Conservation (phyloP, 2,888 invertebrate genomes). For the Dryobota labecula region DNA sequence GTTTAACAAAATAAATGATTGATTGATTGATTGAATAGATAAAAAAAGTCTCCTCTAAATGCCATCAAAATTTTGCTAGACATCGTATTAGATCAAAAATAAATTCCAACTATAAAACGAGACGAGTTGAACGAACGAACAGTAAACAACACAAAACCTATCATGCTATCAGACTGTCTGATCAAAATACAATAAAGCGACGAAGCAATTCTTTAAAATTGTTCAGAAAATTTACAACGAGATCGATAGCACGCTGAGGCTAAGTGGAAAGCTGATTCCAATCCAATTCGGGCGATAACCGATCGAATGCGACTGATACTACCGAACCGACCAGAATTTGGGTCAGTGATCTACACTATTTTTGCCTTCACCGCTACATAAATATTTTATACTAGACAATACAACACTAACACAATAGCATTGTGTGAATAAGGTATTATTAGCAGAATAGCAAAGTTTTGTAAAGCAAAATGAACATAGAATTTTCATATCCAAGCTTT, state of each 20-base stretch:
- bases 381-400: constrained; percentile 57
- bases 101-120: constrained; percentile 11
- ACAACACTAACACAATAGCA: constrained; percentile 32
- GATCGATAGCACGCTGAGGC: constrained; percentile 46
- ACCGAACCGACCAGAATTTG: constrained; percentile 45
- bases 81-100: constrained; percentile 18
- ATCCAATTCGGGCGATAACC: constrained; percentile 54
- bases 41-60: not conserved
- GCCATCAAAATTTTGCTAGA: constrained; percentile 3
- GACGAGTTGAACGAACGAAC: constrained; percentile 28
- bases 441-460: constrained; percentile 3
- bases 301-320: constrained; percentile 48
- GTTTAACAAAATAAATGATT: too few relatives aligned
- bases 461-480: constrained; percentile 22
- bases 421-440: constrained; percentile 20
- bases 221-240: constrained; percentile 42
- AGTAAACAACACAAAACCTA: constrained; percentile 26
- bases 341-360: constrained; percentile 65
- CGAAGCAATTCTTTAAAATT: constrained; percentile 49
- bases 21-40: too few relatives aligned
- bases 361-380: constrained; percentile 39
- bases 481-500: constrained; percentile 25
- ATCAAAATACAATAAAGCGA: constrained; percentile 49
- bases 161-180: constrained; percentile 36
- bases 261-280: constrained; percentile 58